Evolutionary conservation across 2,888 invertebrate genomes (phyloP).

Genomic region (Cheilosia vulpina): DNA sequence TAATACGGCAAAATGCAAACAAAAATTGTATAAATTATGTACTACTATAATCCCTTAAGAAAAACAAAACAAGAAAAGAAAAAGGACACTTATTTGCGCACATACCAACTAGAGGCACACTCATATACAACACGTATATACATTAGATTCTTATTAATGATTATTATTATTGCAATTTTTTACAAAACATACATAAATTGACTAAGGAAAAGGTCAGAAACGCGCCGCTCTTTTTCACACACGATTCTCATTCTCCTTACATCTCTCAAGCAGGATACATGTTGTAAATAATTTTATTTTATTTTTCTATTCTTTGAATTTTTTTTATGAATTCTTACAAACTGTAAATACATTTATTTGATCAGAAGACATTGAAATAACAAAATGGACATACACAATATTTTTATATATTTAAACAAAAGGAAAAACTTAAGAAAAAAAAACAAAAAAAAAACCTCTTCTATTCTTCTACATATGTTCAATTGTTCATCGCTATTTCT

Average conservation of each 20-base stretch:
- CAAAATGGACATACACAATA: conserved; percentile 56
- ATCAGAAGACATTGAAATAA: not conserved
- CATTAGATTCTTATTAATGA: conserved; percentile 50
- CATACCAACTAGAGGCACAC: conserved; percentile 74
- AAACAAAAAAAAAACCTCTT: not conserved
- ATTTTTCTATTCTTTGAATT: conserved; percentile 14
- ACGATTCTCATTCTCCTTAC: conserved; percentile 29
- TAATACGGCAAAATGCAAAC: conserved; percentile 5
- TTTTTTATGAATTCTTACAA: conserved; percentile 29
- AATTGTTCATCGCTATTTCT: conserved; percentile 50
- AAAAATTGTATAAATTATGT: conserved; percentile 52
- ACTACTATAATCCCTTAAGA: conserved; percentile 33
- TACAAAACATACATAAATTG: conserved; percentile 23
- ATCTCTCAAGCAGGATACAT: conserved; percentile 1
- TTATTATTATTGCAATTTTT: conserved; percentile 65
- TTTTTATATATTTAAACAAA: conserved; percentile 73
- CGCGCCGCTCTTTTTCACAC: conserved; percentile 36
- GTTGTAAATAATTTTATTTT: conserved; percentile 60
- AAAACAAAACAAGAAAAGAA: not conserved
- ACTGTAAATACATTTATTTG: conserved; percentile 62
- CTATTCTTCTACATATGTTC: conserved; percentile 57
- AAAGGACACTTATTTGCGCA: conserved; percentile 69
- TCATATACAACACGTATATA: conserved; percentile 26
- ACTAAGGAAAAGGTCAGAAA: conserved; percentile 22
- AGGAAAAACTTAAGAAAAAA: too few species aligned